Base-by-base conservation (phyloP, 2,797 vertebrate genomes). In the Epinephelus malabaricus region DNA sequence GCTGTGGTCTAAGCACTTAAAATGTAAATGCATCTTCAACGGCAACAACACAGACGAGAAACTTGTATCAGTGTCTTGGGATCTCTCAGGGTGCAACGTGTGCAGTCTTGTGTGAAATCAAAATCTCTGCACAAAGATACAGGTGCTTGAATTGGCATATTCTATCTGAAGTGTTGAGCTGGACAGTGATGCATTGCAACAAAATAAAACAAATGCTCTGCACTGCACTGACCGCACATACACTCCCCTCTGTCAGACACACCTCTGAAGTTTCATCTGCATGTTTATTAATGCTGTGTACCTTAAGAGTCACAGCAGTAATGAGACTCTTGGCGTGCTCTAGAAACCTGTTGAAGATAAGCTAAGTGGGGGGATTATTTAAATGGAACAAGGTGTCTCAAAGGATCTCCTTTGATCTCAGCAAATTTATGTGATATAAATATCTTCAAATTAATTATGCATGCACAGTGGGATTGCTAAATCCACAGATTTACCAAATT, bases 331-430 rank as follows among this genome's bases (percentile, higher is more conserved):
- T 30, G 5, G 0, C 59, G 51, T 61, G 47, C 68, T 75, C 70
- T 40, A 64, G 49, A 84, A 84, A 87, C 80, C 81, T 86, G 84
- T 83, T 84, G 83, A 74, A 59, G 61, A 59, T 27, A 58, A 79
- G 78, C 73, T 73, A 87, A 90, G 84, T 80, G 49, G 63, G 82
- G 86, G 86, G 68, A 86, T 89, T 79, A 83, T 84, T 81, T 76
- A 94, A 94, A 89, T 92, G 83, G 92, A 80, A 90, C 91, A 91
- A 87, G 74, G 86, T 73, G 50, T 94, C 92, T 92, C 90, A 12
- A 19, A 63, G 84, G 91, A 94, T 75, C 77, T 81, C 53, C 78
- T 93, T 89, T 94, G 86, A 90, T 94, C 88, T 92, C 88, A 72
- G 88, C 75, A 89, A 88, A 91, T 82, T 34, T 75, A 69, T 34